Base-by-base conservation (phyloP, 2,113 vertebrate genomes). In the Gambusia holbrooki region DNA sequence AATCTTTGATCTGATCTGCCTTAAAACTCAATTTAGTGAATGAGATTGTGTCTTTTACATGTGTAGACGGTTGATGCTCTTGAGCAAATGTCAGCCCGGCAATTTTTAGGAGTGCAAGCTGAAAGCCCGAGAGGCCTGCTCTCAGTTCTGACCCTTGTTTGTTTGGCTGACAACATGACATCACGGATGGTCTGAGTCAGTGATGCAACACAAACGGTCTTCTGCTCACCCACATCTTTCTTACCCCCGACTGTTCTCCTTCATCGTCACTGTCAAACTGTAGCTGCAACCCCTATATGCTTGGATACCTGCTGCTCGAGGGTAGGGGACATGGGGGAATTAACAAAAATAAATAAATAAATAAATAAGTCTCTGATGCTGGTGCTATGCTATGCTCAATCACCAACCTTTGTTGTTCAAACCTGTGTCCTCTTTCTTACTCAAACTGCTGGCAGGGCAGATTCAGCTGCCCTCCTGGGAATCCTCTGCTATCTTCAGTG, bases 331-430 rank as follows among this genome's bases (percentile, higher is more conserved):
- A 27, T 27, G 10, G 10, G 35, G 35, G 35, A 37, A 37, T 37
- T 37, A 11, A 37, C 35, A 54, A 54, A 54, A 37, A 37, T 11
- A 37, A 37, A 48, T 14, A 6, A 48, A 48, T 17, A 19, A 48
- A 37, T 14, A 22, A 22, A 62, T 14, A 22, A 22, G 58, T 64
- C 82, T 71, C 69, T 82, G 29, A 77, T 78, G 80, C 90, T 89
- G 90, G 89, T 91, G 92, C 92, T 93, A 91, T 84, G 25, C 51
- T 73, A 67, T 63, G 61, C 71, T 66, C 79, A 75, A 80, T 76
- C 76, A 71, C 84, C 84, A 79, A 83, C 77, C 75, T 10, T 48
- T 67, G 40, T 61, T 73, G 10, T 37, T 37, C 35, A 42, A 45
- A 30, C 28, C 25, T 14, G 22, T 69, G 35, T 63, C 61, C 30